Evolutionary conservation across 2,888 invertebrate genomes (phyloP), one percentile per base, ranked within the genome.

Genomic region (Scelioninae gen. 2): DNA sequence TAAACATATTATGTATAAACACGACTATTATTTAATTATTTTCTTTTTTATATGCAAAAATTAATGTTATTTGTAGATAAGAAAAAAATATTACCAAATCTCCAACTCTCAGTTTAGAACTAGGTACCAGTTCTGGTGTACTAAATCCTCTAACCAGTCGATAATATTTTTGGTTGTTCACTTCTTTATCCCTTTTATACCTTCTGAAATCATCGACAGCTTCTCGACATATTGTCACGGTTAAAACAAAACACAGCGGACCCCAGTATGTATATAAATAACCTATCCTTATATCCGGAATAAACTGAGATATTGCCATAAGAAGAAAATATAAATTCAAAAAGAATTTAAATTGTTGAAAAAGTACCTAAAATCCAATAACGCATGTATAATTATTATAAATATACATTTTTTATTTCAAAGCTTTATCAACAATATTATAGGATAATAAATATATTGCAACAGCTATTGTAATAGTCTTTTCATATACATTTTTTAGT

Each of bases 261-360:
- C 97, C 98, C 99, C 99, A 99, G 87, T 99, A 99, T 0, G 99
- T 99, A 87, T 98, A 99, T 43, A 98, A 90, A 85, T 97, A 97
- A 1, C 99, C 98, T 81, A 99, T 96, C 79, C 96, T 90, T 78
- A 99, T 94, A 82, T 96, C 96, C 18, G 97, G 96, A 84, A 99
- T 95, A 87, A 99, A 98, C 88, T 99, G 99, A 82, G 97, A 97
- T 60, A 94, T 89, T 0, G 99, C 98, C 98, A 99, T 98, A 68
- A 98, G 90, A 78, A 99, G 89, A 88, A 99, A 99, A 87, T 98
- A 99, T 68, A 99, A 88, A 88, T 99, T 99, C 77, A 99, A 90
- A 87, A 99, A 99, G 88, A 98, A 98, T 81, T 96, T 94, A 89
- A 99, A 99, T 88, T 99, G 99, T 87, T 99, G 97, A 88, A 93